Base-by-base conservation (phyloP, 2,888 invertebrate species). In the Andrena minutula region DNA sequence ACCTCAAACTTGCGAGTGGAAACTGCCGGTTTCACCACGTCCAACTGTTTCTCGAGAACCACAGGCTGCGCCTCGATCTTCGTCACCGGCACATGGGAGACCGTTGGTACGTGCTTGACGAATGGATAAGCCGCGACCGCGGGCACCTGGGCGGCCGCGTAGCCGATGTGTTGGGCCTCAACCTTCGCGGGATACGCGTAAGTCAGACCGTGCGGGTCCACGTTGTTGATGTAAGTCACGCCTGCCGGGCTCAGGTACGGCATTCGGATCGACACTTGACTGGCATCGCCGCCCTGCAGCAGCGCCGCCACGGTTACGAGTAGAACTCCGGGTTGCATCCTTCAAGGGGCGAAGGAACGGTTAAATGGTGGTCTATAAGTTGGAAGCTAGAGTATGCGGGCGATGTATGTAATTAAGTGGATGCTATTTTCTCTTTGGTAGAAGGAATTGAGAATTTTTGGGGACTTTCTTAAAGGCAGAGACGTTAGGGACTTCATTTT, bases 1-100 rank as follows among this genome's bases (percentile, higher is more conserved):
- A 94, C 93, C 90, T 95, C 95, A 88, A 94, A 95, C 82, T 95
- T 95, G 73, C 95, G 95, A 30, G 95, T 95, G 84, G 95, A 95
- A 8, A 95, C 93, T 2, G 95, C 95, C 0, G 95, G 95, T 86
- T 95, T 95, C 5, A 95, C 95, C 26, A 96, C 95, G 88, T 95
- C 95, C 16, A 96, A 94, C 61, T 95, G 94, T 85, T 95, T 95
- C 83, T 95, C 94, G 64, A 95, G 92, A 26, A 95, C 93, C 23
- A 95, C 94, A 4, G 94, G 95, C 56, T 95, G 94, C 69, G 94
- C 94, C 84, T 94, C 94, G 82, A 93, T 91, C 30, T 94, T 94
- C 16, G 95, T 94, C 6, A 95, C 94, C 51, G 95, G 95, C 2
- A 95, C 94, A 83, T 95, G 94, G 75, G 94, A 94, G 2, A 94